Conservation (phyloP, 1,140 invertebrate genomes). For the Nasonia giraulti region DNA sequence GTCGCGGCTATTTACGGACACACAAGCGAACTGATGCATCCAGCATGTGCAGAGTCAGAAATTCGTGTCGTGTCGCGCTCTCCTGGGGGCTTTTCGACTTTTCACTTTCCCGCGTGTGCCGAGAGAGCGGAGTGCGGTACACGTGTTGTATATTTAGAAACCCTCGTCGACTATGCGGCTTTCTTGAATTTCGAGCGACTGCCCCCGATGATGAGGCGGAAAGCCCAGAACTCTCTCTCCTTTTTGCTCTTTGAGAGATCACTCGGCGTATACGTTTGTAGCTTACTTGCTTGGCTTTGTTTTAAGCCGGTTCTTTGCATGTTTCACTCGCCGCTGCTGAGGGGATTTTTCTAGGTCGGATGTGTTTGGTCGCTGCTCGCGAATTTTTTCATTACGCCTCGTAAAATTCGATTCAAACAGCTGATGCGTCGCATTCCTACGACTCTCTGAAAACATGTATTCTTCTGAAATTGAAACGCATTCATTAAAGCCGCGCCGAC, state of each 20-base stretch:
- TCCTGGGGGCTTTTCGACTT: slow-evolving; percentile 2
- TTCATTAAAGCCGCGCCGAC: too few relatives aligned
- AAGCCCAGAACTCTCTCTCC: background rate
- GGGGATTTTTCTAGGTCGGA: too few relatives aligned
- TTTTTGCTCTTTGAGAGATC: too few relatives aligned
- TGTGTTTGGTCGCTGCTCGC: too few relatives aligned
- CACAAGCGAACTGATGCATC: background rate
- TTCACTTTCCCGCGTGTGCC: slow-evolving; percentile 16
- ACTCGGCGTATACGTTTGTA: background rate
- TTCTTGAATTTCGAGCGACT: background rate
- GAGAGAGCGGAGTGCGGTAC: too few relatives aligned
- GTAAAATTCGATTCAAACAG: too few relatives aligned
- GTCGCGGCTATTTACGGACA: slow-evolving; percentile 30
- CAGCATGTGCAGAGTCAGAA: background rate
- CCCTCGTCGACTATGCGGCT: background rate
- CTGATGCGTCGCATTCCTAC: too few relatives aligned
- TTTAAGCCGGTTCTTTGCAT: background rate
- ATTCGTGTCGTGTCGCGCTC: background rate
- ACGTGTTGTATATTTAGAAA: slow-evolving; percentile 20
- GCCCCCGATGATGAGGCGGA: background rate
- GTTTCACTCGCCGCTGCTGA: too few relatives aligned
- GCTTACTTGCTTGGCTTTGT: background rate
- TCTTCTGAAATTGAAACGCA: too few relatives aligned
- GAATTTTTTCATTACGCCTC: too few relatives aligned
- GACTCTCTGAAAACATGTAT: too few relatives aligned